Evolutionary conservation across 1,140 invertebrate genomes (phyloP), one percentile per base, ranked within the genome.

Genomic region (Drosophila mauritiana): DNA sequence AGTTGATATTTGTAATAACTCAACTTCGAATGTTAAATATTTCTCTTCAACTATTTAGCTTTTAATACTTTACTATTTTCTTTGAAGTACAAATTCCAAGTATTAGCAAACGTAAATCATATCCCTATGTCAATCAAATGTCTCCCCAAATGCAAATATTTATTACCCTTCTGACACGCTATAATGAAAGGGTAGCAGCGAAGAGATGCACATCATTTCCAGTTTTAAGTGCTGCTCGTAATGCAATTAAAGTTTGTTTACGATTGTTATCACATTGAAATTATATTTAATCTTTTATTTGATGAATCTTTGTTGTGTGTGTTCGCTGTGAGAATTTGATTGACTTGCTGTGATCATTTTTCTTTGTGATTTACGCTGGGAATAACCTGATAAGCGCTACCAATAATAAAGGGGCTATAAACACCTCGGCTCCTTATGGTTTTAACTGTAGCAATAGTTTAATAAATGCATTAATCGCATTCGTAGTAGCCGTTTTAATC

Each of bases 221-320:
- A 69, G 22, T 36, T 69, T 68, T 69, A 67, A 68, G 31, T 45
- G 49, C 13, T 43, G 48, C 65, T 45, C 51, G 67, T 69, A 70
- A 70, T 43, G 49, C 67, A 69, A 69, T 70, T 69, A n/a, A 69
- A 20, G 40, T 56, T 37, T 55, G 27, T 70, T 69, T 48, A 70
- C 51, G 51, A 70, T 22, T 27, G 25, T 36, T 70, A 70, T 69
- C 67, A 57, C 42, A 56, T 57, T 56, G n/a, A 57, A 56, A 56
- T 56, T 56, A 39, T 36, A 70, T 40, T 56, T 56, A 70, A 27
- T 34, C 64, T 1, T 36, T 34, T 68, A 40, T 48, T 48, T 56
- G 25, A 67, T 34, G 27, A 45, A 54, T 53, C 40, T 53, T 54
- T 45, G 48, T 49, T 25, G 34, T 20, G 34, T 31, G 40, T 20